phyloP scores from a whole-genome alignment of 37 sponge, comb jelly and placozoan genomes.

The Geodia barretti region DNA sequence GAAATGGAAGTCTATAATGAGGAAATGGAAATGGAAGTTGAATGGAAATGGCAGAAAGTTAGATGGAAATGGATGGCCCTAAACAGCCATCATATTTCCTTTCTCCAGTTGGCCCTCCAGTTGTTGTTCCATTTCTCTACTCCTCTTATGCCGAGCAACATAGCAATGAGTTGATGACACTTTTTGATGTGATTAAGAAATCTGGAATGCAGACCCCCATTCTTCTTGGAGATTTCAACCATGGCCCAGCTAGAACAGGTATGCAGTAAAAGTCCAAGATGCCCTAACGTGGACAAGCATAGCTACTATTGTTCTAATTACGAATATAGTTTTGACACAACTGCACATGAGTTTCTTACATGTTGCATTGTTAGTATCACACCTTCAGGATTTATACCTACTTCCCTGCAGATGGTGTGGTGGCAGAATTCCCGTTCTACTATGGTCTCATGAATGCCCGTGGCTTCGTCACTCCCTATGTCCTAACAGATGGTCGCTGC shows the following conservation, averaged over 20 bases:
- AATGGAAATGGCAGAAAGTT: no score
- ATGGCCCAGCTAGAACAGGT: slow-evolving; percentile 23
- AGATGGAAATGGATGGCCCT: no score
- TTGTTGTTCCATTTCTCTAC: slow-evolving; percentile 18
- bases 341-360: no score
- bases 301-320: no score
- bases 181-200: background rate
- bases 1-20: no score
- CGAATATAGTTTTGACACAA: background rate
- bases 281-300: no score
- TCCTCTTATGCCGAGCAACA: slow-evolving; percentile 19
- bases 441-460: slow-evolving; percentile 28
- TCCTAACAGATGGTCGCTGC: slow-evolving; percentile 6
- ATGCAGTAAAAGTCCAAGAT: no score
- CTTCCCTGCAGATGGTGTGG: background rate
- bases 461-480: slow-evolving; percentile 21
- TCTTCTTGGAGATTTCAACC: slow-evolving; percentile 28
- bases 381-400: no score
- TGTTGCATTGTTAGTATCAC: no score
- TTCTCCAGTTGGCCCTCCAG: slow-evolving; percentile 25
- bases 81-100: no score
- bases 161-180: background rate
- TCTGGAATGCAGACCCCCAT: slow-evolving; percentile 9
- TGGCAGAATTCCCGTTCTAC: slow-evolving; percentile 1
- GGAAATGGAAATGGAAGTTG: no score